Conservation (phyloP, 2,888 invertebrate species). For the Tanypteryx hageni region DNA sequence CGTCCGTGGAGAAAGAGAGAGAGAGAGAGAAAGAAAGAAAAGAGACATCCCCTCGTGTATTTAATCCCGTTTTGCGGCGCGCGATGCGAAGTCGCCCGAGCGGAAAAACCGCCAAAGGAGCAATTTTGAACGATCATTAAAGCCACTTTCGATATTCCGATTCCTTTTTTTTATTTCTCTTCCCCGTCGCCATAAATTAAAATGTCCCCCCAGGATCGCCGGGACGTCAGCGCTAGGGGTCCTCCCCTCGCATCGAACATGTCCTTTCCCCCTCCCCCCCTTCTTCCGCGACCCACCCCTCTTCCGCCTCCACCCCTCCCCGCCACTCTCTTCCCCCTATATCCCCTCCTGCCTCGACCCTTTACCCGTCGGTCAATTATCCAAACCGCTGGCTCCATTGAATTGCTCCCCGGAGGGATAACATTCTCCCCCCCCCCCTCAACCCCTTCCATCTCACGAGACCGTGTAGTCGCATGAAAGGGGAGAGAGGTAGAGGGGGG, state of each 20-base stretch:
- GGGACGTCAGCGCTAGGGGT: background rate
- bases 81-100: background rate
- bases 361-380: slow-evolving; percentile 50
- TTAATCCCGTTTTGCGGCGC: background rate
- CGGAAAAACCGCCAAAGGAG: slow-evolving; percentile 18
- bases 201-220: background rate
- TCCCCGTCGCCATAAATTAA: slow-evolving; percentile 40
- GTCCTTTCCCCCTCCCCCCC: background rate
- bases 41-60: slow-evolving; percentile 21
- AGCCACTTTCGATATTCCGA: slow-evolving; percentile 47
- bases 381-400: slow-evolving; percentile 60
- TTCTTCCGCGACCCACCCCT: background rate
- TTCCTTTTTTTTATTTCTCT: background rate
- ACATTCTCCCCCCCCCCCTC: background rate
- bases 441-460: too few species aligned
- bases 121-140: slow-evolving; percentile 26
- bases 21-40: too few species aligned
- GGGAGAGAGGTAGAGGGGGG: background rate
- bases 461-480: background rate
- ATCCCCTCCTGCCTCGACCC: background rate
- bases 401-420: background rate
- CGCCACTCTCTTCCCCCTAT: background rate
- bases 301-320: background rate
- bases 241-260: background rate
- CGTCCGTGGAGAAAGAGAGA: too few species aligned